Conservation (phyloP, 2,113 vertebrate genomes). For the Charina bottae region DNA sequence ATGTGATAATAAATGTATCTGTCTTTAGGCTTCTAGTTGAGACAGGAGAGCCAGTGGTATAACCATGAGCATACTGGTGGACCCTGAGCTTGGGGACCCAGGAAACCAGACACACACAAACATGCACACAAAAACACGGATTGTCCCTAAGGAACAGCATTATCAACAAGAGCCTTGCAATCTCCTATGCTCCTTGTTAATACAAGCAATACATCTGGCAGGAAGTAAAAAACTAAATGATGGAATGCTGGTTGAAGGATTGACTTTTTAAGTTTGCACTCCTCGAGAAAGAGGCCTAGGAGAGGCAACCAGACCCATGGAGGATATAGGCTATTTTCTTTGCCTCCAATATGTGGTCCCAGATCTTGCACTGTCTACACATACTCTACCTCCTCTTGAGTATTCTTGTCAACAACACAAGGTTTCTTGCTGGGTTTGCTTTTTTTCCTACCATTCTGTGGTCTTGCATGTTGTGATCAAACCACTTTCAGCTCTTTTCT, state of each 20-base stretch:
- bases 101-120: not conserved
- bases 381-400: not conserved
- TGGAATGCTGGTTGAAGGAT: not conserved
- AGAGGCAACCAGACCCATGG: not conserved
- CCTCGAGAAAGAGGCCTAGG: not conserved
- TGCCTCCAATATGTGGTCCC: not conserved
- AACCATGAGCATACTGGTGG: not conserved
- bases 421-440: not conserved
- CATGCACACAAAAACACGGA: not conserved
- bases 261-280: not conserved
- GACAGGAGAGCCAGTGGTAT: not conserved
- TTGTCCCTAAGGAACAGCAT: not conserved
- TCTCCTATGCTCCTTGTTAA: not conserved
- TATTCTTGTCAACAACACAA: too few species aligned
- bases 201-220: not conserved
- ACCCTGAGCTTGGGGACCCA: not conserved
- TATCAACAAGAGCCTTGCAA: not conserved
- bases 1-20: not conserved
- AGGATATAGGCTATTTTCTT: not conserved
- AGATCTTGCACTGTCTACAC: not conserved
- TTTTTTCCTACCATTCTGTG: not conserved
- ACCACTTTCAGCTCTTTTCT: not conserved
- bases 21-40: not conserved
- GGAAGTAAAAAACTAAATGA: not conserved
- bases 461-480: not conserved